Percentiles rank a stretch among this genome's conserved stretches.
These are phyloP conservation scores for Picus viridis DNA, from an alignment of 2,797 vertebrate species.

Conservation along the genomic window DNA sequence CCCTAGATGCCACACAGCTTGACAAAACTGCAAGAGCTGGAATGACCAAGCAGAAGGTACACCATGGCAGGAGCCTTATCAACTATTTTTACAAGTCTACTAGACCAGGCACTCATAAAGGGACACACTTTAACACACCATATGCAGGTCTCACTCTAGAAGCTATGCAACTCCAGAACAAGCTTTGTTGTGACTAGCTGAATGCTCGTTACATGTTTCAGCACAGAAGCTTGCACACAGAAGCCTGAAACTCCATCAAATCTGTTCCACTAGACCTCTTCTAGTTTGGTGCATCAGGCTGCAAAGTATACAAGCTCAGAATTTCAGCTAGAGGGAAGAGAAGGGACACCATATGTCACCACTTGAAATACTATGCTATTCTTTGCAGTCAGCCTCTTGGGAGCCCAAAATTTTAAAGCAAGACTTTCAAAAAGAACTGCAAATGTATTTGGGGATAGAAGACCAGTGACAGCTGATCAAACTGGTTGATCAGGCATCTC, in stretches of 20 bases:
- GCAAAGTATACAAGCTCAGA: neutral
- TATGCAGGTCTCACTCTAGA: neutral
- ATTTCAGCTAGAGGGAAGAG: constrained; percentile 7
- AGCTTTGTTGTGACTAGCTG: neutral
- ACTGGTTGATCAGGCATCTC: neutral
- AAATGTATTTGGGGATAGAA: neutral
- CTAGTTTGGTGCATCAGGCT: neutral
- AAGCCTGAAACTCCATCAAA: neutral
- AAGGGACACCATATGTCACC: constrained; percentile 33
- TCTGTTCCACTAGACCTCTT: constrained; percentile 11
- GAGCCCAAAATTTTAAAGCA: constrained; percentile 2
- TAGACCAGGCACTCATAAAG: neutral
- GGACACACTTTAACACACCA: neutral
- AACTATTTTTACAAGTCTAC: neutral
- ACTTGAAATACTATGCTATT: neutral
- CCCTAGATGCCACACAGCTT: neutral
- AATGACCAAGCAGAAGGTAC: neutral
- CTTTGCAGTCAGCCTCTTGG: neutral
- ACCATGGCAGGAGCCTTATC: neutral
- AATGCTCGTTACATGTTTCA: neutral
- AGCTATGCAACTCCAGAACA: neutral
- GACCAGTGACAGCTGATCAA: constrained; percentile 19
- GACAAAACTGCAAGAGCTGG: neutral
- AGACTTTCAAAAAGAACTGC: neutral
- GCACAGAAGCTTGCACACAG: neutral